Evolutionary conservation across 2,113 vertebrate species (phyloP), one percentile per base, ranked within the genome.

Genomic region (Neolamprologus modestus): DNA sequence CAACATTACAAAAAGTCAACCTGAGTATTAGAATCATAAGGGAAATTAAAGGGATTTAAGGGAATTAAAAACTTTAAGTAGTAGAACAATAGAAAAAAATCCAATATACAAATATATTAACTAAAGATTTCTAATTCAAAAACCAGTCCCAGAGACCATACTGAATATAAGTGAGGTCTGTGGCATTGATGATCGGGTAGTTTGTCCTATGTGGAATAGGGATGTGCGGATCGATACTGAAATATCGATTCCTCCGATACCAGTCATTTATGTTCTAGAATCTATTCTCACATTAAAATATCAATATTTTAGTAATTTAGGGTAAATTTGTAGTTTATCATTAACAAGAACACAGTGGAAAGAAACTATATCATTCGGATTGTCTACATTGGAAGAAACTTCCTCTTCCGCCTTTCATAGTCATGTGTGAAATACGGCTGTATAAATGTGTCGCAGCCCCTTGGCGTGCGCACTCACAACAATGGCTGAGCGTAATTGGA

Each of bases 381-480:
- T 55, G 54, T 8, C 21, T 55, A 13, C 21, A 26, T 55, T 55
- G 11, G 11, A 55, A 55, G 54, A 7, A 55, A 55, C 54, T 24
- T 55, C 21, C 11, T 57, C 54, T 57, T 57, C 24, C 3, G 3
- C 54, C 54, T 57, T 57, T 26, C 1, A 8, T 57, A 8, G 54
- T 57, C 54, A 21, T 21, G 1, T 26, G 54, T 0, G 3, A 57
- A 57, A 57, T 26, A 5, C 1, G 1, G 12, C 54, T 57, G 54
- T 57, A 14, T 57, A 26, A 55, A 55, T 55, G 53, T 55, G n/a
- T 54, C 0, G 5, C 52, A 54, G n/a, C n/a, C 52, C 52, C 52
- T 54, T 21, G n/a, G n/a, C 3, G 1, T 21, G n/a, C 5, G 3
- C 52, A 54, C 52, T 54, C 52, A 54, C 5, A 54, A 54, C n/a